Percentiles rank a stretch among this genome's conserved stretches.
Evolutionary conservation across 2,797 vertebrate species (phyloP).

Genomic region (Natrix natrix): DNA sequence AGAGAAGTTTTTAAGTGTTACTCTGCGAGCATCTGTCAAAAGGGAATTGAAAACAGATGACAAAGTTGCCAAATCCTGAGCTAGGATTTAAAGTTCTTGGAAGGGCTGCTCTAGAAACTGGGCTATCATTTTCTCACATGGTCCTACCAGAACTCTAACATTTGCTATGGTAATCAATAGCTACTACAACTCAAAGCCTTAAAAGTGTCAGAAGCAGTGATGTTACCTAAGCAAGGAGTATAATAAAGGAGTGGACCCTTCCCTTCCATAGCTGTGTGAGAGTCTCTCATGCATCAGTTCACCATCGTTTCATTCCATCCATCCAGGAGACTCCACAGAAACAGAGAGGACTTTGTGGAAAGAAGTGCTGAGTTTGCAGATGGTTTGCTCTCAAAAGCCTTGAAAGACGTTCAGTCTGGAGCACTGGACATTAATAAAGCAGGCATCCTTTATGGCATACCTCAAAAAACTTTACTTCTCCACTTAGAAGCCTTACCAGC

Average conservation of each 20-base stretch:
- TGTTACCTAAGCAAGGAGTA: slow-evolving; percentile 99
- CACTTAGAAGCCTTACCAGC: slow-evolving; percentile 90
- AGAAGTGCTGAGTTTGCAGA: slow-evolving; percentile 99
- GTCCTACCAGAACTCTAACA: slow-evolving; percentile 84
- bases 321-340: slow-evolving; percentile 98
- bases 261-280: slow-evolving; percentile 90
- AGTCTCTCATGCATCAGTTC: slow-evolving; percentile 95
- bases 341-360: slow-evolving; percentile 94
- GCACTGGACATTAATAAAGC: slow-evolving; percentile 97
- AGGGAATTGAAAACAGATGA: slow-evolving; percentile 76
- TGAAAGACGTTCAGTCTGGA: slow-evolving; percentile 99
- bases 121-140: slow-evolving; percentile 77
- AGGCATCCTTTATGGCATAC: slow-evolving; percentile 99
- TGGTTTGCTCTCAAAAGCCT: slow-evolving; percentile 99
- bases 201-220: slow-evolving; percentile 92
- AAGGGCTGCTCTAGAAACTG: slow-evolving; percentile 82
- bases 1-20: slow-evolving; percentile 76
- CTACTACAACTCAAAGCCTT: slow-evolving; percentile 85
- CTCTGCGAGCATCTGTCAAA: slow-evolving; percentile 78
- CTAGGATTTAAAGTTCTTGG: slow-evolving; percentile 84
- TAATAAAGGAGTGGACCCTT: slow-evolving; percentile 99
- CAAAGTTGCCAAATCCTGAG: slow-evolving; percentile 74
- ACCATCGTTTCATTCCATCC: slow-evolving; percentile 93
- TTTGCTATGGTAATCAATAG: slow-evolving; percentile 83
- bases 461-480: slow-evolving; percentile 93